phyloP scores from a whole-genome alignment of 2,888 invertebrate species.

The Podabrus alpinus region DNA sequence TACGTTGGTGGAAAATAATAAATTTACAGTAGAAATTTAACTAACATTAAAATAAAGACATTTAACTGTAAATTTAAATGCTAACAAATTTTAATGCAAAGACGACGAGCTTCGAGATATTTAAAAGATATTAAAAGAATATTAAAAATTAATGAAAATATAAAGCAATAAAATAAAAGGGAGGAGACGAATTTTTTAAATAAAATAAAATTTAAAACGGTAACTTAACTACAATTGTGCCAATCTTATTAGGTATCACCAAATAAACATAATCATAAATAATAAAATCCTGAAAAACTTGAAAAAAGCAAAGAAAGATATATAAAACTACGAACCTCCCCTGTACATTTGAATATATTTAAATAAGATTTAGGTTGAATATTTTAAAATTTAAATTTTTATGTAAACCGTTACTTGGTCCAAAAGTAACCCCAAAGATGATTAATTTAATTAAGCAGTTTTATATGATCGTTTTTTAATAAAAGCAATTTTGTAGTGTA shows the following conservation, averaged over 20 bases:
- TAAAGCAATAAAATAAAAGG: background rate
- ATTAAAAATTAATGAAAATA: background rate
- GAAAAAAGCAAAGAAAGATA: too few species aligned
- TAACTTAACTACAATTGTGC: too few species aligned
- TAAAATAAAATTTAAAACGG: too few species aligned
- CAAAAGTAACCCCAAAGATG: background rate
- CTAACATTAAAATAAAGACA: background rate
- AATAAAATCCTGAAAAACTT: too few species aligned
- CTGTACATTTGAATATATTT: background rate
- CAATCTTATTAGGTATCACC: too few species aligned
- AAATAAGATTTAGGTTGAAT: background rate
- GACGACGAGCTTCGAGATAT: background rate
- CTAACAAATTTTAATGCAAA: background rate
- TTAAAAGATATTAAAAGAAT: background rate
- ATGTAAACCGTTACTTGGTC: background rate
- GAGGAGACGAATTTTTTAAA: too few species aligned
- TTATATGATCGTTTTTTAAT: background rate
- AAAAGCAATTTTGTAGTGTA: background rate
- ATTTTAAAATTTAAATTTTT: background rate
- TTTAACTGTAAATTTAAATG: background rate
- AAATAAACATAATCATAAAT: too few species aligned
- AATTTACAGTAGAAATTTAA: background rate
- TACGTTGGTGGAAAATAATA: background rate
- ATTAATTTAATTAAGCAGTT: background rate
- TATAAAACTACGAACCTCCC: background rate